Percentiles rank a stretch among this genome's conserved stretches.
Evolutionary conservation across 2,888 invertebrate species (phyloP).

Genomic region (Lepidonotus clava): DNA sequence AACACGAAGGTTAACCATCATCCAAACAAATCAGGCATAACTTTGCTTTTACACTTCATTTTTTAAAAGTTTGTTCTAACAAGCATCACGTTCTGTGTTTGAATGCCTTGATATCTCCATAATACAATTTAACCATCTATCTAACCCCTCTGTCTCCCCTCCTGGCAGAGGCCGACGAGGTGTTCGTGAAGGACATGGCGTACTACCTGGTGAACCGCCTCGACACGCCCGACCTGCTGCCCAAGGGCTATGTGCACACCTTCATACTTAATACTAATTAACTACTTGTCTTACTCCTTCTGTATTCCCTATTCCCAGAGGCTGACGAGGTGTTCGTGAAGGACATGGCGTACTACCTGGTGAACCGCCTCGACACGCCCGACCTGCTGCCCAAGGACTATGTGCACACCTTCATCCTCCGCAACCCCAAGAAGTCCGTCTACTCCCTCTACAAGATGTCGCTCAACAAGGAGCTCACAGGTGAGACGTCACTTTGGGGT

Average conservation of each 20-base stretch:
- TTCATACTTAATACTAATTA: conserved; percentile 55
- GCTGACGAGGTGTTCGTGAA: conserved; percentile 67
- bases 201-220: conserved; percentile 66
- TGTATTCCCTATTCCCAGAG: conserved; percentile 17
- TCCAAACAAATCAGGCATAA: too few species aligned
- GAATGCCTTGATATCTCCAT: too few species aligned
- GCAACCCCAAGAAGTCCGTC: conserved; percentile 68
- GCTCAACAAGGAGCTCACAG: conserved; percentile 67
- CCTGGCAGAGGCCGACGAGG: conserved; percentile 59
- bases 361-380: conserved; percentile 60
- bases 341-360: conserved; percentile 72
- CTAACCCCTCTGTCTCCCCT: too few species aligned
- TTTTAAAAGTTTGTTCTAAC: too few species aligned
- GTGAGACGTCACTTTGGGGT: too few species aligned
- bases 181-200: conserved; percentile 72
- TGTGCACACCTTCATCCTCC: conserved; percentile 68
- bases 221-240: conserved; percentile 62
- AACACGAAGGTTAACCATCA: too few species aligned
- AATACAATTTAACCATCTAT: too few species aligned
- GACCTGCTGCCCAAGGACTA: conserved; percentile 65
- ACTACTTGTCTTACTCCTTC: background rate
- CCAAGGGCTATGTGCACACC: conserved; percentile 66
- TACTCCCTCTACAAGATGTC: conserved; percentile 71
- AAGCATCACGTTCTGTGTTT: too few species aligned
- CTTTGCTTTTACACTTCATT: too few species aligned